Evolutionary conservation across 2,888 invertebrate species (phyloP).

Genomic region (Argyresthia albistria): DNA sequence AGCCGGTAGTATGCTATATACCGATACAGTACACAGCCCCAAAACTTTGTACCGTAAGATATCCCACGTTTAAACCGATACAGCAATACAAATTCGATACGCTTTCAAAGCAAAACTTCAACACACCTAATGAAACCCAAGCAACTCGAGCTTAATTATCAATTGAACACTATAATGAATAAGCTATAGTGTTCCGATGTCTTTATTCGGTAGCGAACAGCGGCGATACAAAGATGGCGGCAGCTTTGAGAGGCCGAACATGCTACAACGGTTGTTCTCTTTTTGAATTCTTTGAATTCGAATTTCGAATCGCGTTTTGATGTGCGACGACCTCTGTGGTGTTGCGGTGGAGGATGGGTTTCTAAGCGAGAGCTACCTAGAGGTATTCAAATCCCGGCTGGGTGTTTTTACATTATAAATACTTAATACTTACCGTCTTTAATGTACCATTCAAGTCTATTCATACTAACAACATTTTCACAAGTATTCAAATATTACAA

Average conservation of each 20-base stretch:
- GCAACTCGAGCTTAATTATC: conserved; percentile 52
- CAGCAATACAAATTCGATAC: too few species aligned
- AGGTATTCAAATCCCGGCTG: too few species aligned
- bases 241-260: conserved; percentile 20
- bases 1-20: too few species aligned
- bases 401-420: too few species aligned
- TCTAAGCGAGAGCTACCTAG: too few species aligned
- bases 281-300: conserved; percentile 11
- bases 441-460: too few species aligned
- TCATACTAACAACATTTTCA: too few species aligned
- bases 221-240: conserved; percentile 40
- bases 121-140: background rate
- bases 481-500: too few species aligned
- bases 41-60: too few species aligned
- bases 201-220: conserved; percentile 43
- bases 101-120: background rate
- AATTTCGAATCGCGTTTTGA: conserved; percentile 31
- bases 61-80: too few species aligned
- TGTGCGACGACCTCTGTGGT: conserved; percentile 6
- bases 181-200: conserved; percentile 9
- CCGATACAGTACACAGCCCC: too few species aligned
- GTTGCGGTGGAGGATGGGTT: background rate
- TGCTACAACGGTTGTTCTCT: conserved; percentile 11
- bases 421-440: too few species aligned
- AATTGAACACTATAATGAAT: conserved; percentile 61